Evolutionary conservation across 2,113 vertebrate genomes (phyloP), one percentile per base, ranked within the genome.

Genomic region (Capreolus pygargus): DNA sequence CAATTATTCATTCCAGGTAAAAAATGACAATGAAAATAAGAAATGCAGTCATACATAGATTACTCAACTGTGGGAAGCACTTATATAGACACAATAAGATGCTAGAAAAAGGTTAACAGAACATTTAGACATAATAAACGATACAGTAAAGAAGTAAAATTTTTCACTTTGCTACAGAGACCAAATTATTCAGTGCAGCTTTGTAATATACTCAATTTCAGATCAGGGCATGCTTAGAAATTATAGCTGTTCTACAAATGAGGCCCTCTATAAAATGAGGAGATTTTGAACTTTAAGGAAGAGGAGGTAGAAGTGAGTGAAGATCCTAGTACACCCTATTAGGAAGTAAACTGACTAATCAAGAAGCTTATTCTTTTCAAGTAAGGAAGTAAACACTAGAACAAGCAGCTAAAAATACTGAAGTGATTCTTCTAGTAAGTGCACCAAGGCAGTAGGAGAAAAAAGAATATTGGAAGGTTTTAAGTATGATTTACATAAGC

Each of bases 11-110:
- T 60, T 86, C 36, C 19, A 76, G 33, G 50, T 30, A 57, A 93
- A 78, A 95, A 94, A 76, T 30, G 78, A 92, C 54, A 96, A 94
- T 74, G 89, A 92, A 92, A 54, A 91, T 16, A 78, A 21, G 86
- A 91, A 55, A 82, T 54, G 21, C 47, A 79, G 3, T 89, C 70
- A 86, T 5, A 84, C 2, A 60, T 39, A 83, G 39, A 86, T 50
- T n/a, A 14, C n/a, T 87, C 89, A 78, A 52, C 47, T 25, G 3
- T 83, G 5, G 25, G 94, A 81, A 58, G 17, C 33, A 81, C 11
- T 58, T 55, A 55, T 6, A 13, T 12, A 74, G 52, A 89, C 67
- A 85, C 39, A 45, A n/a, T 55, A 91, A 89, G 54, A 45, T 81
- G 52, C 4, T 45, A 2, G 30, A 7, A 60, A 97, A 64, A 86